Percentiles rank a stretch among this genome's conserved stretches.
These are phyloP conservation scores for Tor tambroides DNA, from an alignment of 2,113 vertebrate genomes.

Conservation along the genomic window DNA sequence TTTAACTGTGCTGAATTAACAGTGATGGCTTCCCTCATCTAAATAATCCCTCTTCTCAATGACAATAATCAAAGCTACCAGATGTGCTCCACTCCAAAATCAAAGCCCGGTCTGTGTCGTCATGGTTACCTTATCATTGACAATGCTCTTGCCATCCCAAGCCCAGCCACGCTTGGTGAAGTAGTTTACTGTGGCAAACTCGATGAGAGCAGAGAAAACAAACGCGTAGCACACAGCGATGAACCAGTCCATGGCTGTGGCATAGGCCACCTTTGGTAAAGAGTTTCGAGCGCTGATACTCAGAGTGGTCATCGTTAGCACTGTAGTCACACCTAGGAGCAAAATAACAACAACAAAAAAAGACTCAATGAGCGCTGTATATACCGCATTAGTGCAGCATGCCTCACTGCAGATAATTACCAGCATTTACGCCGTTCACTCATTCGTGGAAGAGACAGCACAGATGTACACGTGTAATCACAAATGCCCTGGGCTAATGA, in stretches of 20 bases:
- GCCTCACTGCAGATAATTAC: conserved; percentile 14
- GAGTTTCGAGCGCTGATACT: conserved; percentile 99
- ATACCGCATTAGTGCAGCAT: background rate
- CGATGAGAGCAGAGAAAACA: conserved; percentile 96
- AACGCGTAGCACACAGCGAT: conserved; percentile 89
- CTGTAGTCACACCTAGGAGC: conserved; percentile 91
- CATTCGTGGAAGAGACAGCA: conserved; percentile 13
- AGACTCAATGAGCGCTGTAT: background rate
- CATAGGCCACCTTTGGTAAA: conserved; percentile 90
- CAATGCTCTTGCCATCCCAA: conserved; percentile 95
- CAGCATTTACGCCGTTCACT: background rate
- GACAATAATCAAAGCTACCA: conserved; percentile 18
- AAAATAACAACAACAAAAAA: background rate
- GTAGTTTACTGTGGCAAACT: conserved; percentile 98
- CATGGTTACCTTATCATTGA: conserved; percentile 87
- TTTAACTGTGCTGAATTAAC: background rate
- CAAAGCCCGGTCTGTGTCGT: conserved; percentile 55
- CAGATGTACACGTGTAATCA: background rate
- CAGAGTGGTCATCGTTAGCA: conserved; percentile 97
- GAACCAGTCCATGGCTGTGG: no score
- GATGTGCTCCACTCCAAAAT: conserved; percentile 41
- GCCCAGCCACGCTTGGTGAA: conserved; percentile 99
- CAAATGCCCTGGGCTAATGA: conserved; percentile 3
- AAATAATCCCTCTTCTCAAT: conserved; percentile 1
- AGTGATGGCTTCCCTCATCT: background rate